These are phyloP conservation scores for Cliona cf. orientalis DNA, from an alignment of 37 sponge, comb jelly and placozoan species.

Conservation along the genomic window DNA sequence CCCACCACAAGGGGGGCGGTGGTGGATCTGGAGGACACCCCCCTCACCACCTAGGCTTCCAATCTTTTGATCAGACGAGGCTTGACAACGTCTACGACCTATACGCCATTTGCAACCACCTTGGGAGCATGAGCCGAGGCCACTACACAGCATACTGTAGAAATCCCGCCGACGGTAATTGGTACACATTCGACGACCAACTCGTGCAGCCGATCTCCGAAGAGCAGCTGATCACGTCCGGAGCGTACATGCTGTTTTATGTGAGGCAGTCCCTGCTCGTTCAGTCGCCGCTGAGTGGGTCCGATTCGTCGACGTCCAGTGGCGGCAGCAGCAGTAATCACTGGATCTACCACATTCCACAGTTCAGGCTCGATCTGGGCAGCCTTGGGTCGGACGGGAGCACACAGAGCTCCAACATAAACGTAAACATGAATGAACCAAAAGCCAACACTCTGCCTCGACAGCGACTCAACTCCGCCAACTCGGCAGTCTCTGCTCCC, in stretches of 20 bases:
- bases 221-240: conserved; percentile 54
- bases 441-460: neutral
- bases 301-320: conserved; percentile 37
- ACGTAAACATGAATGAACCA: neutral
- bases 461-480: neutral
- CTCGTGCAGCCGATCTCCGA: conserved; percentile 59
- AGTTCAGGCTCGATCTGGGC: conserved; percentile 39
- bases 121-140: conserved; percentile 79
- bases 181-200: conserved; percentile 87
- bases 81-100: conserved; percentile 78
- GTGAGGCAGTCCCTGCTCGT: conserved; percentile 37
- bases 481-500: conserved; percentile 44
- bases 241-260: conserved; percentile 93
- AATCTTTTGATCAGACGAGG: neutral
- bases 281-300: conserved; percentile 14
- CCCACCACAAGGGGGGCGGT: conserved; percentile 1
- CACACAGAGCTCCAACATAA: neutral
- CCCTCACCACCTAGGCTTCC: neutral
- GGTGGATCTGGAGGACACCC: neutral
- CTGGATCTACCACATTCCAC: conserved; percentile 61
- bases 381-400: neutral
- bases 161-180: conserved; percentile 62
- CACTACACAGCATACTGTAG: conserved; percentile 92
- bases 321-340: conserved; percentile 32
- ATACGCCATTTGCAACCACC: conserved; percentile 92